Percentiles rank a stretch among this genome's conserved stretches.
phyloP scores from a whole-genome alignment of 2,888 invertebrate species.

The Lycia hirtaria region DNA sequence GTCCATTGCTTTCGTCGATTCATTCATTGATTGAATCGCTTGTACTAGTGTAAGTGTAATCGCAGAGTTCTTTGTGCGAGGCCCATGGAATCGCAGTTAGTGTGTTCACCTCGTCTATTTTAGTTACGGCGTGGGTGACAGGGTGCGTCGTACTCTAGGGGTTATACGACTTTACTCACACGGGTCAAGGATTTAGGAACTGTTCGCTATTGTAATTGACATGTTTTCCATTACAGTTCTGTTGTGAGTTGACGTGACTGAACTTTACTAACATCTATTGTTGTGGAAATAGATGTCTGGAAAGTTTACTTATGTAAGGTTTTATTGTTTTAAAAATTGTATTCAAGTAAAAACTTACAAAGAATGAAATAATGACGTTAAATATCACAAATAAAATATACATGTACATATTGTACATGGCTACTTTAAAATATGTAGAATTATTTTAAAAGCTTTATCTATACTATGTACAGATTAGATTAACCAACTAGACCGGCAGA shows the following conservation, averaged over 20 bases:
- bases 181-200: constrained; percentile 50
- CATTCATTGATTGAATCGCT: constrained; percentile 29
- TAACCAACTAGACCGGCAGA: no score
- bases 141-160: constrained; percentile 72
- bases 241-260: neutral
- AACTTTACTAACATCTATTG: neutral
- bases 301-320: neutral
- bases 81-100: constrained; percentile 50
- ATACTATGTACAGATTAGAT: no score
- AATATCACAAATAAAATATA: no score
- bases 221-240: constrained; percentile 2
- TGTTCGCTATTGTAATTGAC: neutral
- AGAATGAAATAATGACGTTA: no score
- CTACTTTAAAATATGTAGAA: no score
- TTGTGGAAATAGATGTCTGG: neutral
- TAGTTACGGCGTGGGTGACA: constrained; percentile 69
- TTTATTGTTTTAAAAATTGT: no score
- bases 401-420: no score
- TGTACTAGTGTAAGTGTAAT: no score
- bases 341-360: no score
- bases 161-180: constrained; percentile 54
- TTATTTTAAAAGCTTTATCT: no score
- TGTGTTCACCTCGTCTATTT: constrained; percentile 79
- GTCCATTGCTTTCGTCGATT: neutral
- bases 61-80: constrained; percentile 54